Base-by-base conservation (phyloP, 1,140 invertebrate genomes). In the Tigriopus japonicus region DNA sequence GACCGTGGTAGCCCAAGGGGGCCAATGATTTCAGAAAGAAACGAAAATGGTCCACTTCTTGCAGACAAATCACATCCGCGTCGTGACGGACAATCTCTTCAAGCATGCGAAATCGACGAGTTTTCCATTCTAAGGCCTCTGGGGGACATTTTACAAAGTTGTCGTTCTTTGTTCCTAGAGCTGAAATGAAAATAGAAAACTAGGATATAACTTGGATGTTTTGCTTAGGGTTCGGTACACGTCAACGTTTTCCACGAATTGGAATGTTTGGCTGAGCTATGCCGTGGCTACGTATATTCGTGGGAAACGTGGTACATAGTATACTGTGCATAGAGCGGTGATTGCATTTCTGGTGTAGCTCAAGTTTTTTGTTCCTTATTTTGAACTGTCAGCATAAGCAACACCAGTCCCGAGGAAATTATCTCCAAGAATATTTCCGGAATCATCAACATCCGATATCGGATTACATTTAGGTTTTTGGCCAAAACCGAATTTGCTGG, bases 31-130 rank as follows among this genome's bases (percentile, higher is more conserved):
- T 74, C 63, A 79, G 73, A 19, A 87, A 67, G 66, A 83, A 84
- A 56, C 78, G 77, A 67, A 81, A 87, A 67, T 85, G 81, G 69
- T 87, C 85, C 1, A 86, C 82, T 75, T 86, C 81, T 80, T 87
- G 81, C 63, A 86, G 72, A 69, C 84, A 86, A 54, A 86, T 75
- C 43, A 87, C 74, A 67, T 85, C 82, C 1, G 84, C 81, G 62
- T 75, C 72, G 64, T 80, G 80, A 58, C 76, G 69, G 6, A 85
- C 65, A 52, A 87, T 80, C 71, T 86, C 84, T 72, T 86, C 80
- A 6, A 85, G 67, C 40, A 87, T 78, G 23, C 79, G 73, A 68
- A 77, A 80, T 66, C 80, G 77, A 55, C 85, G 71, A 59, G 74
- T 73, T 62, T 76, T 73, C 84, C 84, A 86, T 41, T 80, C 74